Evolutionary conservation across 2,113 vertebrate species (phyloP).

Genomic region (Catharus bicknelli): DNA sequence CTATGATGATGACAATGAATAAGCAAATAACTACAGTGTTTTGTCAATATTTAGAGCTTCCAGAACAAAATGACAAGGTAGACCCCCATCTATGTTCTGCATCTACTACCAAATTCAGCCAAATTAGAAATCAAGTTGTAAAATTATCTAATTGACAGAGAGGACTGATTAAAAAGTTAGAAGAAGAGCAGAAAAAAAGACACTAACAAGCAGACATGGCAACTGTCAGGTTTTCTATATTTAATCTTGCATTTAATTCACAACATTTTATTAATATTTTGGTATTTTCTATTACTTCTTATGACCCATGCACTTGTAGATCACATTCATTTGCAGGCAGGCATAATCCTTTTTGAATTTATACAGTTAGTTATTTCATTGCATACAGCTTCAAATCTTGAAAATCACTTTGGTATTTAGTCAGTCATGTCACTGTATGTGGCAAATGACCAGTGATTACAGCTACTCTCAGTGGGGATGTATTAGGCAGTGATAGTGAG

Average conservation of each 20-base stretch:
- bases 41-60: background rate
- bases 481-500: background rate
- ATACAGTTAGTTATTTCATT: background rate
- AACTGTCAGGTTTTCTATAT: background rate
- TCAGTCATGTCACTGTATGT: background rate
- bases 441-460: background rate
- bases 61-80: background rate
- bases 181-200: background rate
- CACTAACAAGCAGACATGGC: background rate
- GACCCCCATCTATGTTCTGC: accelerated
- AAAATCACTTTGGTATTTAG: background rate
- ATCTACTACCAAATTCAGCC: background rate
- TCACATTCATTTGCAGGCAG: background rate
- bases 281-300: background rate
- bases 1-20: background rate
- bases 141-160: background rate
- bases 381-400: background rate
- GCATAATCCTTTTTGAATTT: background rate
- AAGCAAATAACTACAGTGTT: background rate
- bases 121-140: background rate
- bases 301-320: background rate
- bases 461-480: background rate
- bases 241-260: background rate
- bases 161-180: background rate
- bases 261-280: background rate